Evolutionary conservation across 2,888 invertebrate species (phyloP).

Genomic region (Carpatolechia fugitivella): DNA sequence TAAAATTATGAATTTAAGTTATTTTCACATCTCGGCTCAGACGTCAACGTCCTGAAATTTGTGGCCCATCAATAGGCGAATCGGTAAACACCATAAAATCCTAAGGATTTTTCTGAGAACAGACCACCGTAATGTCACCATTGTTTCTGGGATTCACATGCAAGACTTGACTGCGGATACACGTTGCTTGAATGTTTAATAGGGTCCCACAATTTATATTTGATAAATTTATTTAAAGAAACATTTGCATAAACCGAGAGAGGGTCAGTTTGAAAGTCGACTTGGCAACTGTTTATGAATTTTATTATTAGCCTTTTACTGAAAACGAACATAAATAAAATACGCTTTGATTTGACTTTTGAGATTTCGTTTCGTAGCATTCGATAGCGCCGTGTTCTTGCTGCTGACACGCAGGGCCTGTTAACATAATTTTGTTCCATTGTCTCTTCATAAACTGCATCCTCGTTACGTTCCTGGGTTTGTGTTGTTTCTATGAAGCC

Average conservation of each 20-base stretch:
- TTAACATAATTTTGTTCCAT: constrained; percentile 23
- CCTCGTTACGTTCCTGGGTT: constrained; percentile 25
- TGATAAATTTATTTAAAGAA: constrained; percentile 74
- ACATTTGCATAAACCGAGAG: constrained; percentile 68
- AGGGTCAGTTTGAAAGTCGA: constrained; percentile 60
- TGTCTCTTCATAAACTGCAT: constrained; percentile 20
- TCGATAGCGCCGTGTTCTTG: background rate
- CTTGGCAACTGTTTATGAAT: constrained; percentile 21
- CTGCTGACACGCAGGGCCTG: constrained; percentile 14
- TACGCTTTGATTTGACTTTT: too few relatives aligned
- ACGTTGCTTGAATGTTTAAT: constrained; percentile 69
- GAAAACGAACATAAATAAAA: too few relatives aligned
- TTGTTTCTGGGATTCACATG: constrained; percentile 72
- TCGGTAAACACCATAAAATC: constrained; percentile 70
- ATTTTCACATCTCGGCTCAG: constrained; percentile 21
- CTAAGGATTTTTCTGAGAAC: constrained; percentile 66
- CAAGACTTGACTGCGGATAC: constrained; percentile 68
- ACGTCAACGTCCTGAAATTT: constrained; percentile 43
- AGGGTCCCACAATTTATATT: constrained; percentile 76
- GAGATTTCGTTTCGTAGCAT: too few relatives aligned
- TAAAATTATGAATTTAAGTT: background rate
- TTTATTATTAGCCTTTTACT: background rate
- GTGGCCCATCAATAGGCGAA: constrained; percentile 53
- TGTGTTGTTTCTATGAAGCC: constrained; percentile 35
- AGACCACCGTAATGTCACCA: constrained; percentile 75